Evolutionary conservation across 2,888 invertebrate genomes (phyloP).

Genomic region (Drosophila fulvimacula): DNA sequence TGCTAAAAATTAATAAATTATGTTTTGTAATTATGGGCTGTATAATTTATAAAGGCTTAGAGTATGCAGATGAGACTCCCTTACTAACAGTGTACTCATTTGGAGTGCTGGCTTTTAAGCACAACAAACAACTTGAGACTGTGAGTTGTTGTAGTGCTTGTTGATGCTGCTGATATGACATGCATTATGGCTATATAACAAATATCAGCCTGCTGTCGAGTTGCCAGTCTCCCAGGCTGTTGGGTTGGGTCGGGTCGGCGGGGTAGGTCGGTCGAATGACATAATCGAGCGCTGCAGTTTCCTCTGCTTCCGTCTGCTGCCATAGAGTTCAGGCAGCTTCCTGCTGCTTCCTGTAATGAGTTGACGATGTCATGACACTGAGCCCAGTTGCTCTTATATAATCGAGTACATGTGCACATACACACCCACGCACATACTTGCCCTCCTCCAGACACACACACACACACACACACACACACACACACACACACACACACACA

Average conservation of each 20-base stretch:
- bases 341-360: slow-evolving; percentile 48
- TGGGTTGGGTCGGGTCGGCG: neutral
- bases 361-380: slow-evolving; percentile 55
- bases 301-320: slow-evolving; percentile 63
- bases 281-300: slow-evolving; percentile 75
- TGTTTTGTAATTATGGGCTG: neutral
- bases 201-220: slow-evolving; percentile 38
- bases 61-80: neutral
- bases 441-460: no score
- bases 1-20: neutral
- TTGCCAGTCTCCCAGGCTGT: neutral
- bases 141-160: slow-evolving; percentile 8
- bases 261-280: slow-evolving; percentile 51
- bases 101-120: slow-evolving; percentile 3
- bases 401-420: slow-evolving; percentile 1
- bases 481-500: neutral
- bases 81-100: slow-evolving; percentile 7
- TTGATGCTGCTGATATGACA: slow-evolving; percentile 71
- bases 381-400: slow-evolving; percentile 39
- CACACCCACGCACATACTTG: neutral
- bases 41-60: neutral
- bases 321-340: slow-evolving; percentile 38
- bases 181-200: slow-evolving; percentile 70
- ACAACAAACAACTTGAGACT: slow-evolving; percentile 24
- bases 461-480: neutral